phyloP scores from a whole-genome alignment of 2,888 invertebrate species.

The Ennomos fuscantarius region DNA sequence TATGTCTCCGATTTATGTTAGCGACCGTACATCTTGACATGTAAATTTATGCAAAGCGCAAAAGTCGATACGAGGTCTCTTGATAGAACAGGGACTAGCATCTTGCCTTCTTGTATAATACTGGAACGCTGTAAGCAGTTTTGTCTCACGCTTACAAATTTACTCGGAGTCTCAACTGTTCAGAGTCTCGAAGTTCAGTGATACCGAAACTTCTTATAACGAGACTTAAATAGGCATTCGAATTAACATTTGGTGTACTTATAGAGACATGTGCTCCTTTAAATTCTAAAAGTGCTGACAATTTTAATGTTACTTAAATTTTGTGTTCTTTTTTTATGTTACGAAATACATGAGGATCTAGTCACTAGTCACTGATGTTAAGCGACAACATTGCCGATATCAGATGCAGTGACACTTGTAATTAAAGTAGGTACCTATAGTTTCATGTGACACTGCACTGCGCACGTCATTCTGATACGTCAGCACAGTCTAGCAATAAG shows the following conservation, averaged over 20 bases:
- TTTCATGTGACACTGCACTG: no score
- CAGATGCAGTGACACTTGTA: no score
- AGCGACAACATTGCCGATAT: no score
- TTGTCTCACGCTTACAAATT: constrained; percentile 15
- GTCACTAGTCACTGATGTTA: no score
- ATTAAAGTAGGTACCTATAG: no score
- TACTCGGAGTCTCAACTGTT: constrained; percentile 16
- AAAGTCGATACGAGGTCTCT: constrained; percentile 75
- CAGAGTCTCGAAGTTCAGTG: constrained; percentile 13
- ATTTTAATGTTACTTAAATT: no score
- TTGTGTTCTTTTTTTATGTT: no score
- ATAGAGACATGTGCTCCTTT: no score
- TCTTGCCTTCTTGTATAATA: constrained; percentile 39
- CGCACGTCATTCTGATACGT: no score
- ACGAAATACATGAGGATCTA: no score
- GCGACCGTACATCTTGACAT: constrained; percentile 61
- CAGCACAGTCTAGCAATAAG: no score
- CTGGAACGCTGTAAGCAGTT: constrained; percentile 32
- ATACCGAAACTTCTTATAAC: constrained; percentile 27
- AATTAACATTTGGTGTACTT: constrained; percentile 11
- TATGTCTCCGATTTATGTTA: constrained; percentile 8
- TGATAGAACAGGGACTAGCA: constrained; percentile 57
- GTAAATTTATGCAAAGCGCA: constrained; percentile 81
- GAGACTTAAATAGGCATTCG: constrained; percentile 24
- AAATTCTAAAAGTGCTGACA: no score